Evolutionary conservation across 2,113 vertebrate species (phyloP).

Genomic region (Oenanthe melanoleuca): DNA sequence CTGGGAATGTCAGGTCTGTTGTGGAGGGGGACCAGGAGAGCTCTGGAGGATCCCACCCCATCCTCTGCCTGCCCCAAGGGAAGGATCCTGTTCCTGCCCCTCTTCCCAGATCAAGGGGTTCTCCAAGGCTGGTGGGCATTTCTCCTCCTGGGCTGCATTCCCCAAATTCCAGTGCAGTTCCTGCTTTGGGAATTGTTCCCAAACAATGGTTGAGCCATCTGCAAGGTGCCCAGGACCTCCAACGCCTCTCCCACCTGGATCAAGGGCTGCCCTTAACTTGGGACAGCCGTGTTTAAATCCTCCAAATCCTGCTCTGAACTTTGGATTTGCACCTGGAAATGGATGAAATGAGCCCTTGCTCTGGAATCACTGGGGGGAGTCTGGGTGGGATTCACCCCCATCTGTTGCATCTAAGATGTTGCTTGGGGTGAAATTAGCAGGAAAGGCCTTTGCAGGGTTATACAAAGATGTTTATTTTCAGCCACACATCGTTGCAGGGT

Average conservation of each 20-base stretch:
- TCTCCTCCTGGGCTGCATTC: neutral
- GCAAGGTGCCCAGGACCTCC: rapidly evolving
- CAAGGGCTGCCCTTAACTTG: neutral
- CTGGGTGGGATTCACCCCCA: neutral
- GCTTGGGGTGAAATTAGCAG: too few relatives aligned
- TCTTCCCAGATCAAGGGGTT: neutral
- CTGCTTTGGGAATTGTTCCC: neutral
- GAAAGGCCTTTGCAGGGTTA: too few relatives aligned
- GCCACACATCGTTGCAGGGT: too few relatives aligned
- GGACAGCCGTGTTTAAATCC: neutral
- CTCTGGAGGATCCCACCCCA: neutral
- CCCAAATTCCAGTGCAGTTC: neutral
- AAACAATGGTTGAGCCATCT: rapidly evolving
- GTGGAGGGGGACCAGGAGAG: neutral
- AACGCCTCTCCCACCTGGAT: neutral
- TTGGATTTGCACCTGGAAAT: rapidly evolving
- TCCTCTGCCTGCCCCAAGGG: neutral
- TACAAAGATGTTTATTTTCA: too few relatives aligned
- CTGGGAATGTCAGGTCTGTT: neutral
- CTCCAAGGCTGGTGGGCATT: neutral
- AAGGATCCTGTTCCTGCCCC: neutral
- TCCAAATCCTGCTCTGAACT: neutral
- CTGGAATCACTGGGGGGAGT: neutral
- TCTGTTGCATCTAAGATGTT: too few relatives aligned
- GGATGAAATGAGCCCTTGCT: neutral